Evolutionary conservation across 1,140 invertebrate species (phyloP), one percentile per base, ranked within the genome.

Genomic region (Maniola jurtina): DNA sequence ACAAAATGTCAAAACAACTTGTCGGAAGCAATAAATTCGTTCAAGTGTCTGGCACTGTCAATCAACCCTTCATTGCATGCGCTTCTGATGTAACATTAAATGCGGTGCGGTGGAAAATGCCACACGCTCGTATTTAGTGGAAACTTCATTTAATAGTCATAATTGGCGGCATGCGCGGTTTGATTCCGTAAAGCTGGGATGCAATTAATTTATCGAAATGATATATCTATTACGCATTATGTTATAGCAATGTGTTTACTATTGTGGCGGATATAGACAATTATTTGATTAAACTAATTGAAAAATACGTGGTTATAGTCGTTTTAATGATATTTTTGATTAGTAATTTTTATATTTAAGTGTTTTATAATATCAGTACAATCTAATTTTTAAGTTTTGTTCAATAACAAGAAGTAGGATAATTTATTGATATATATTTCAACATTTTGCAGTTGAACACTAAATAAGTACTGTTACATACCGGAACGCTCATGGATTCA

Each of bases 141-240:
- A 35, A 63, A 61, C 60, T 61, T 70, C 60, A 66, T 66, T 68
- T 72, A 63, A 68, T 58, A 65, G 62, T 65, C 66, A 70, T 70
- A 67, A 70, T 73, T 70, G 56, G 68, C 47, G 61, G 61, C 50
- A 10, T 42, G 11, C 47, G 11, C 36, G 60, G 66, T 68, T 50
- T 40, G 48, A 50, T 61, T 64, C 47, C 38, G 66, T 64, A 40
- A 50, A 55, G 60, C 55, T 48, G 56, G 60, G 45, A 66, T 66
- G 60, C 68, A 66, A 62, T 62, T 66, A 66, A 70, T 70, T 66
- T 62, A 59, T 66, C 61, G 36, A 62, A 59, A 62, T 63, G 47
- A 42, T 64, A 47, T 16, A 60, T 48, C 54, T 63, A 15, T 57
- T 34, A 34, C 8, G 13, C 7, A 38, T 38, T 45, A 8, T 25